Evolutionary conservation across 1,140 invertebrate species (phyloP), one percentile per base, ranked within the genome.

Genomic region (Tetramorium alpestre): DNA sequence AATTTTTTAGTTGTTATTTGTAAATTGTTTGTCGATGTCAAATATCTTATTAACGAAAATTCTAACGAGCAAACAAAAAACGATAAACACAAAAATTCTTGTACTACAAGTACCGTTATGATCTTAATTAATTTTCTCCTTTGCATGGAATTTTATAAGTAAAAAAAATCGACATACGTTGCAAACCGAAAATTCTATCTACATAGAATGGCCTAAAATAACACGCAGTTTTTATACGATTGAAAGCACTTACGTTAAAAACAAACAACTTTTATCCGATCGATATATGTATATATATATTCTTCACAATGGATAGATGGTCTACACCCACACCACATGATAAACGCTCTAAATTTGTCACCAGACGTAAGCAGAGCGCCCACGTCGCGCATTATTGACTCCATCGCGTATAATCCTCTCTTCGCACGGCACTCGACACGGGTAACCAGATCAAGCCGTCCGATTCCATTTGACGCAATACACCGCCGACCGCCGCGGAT

Each of bases 381-480:
- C 75, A 11, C 25, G 77, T 77, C 51, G 51, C 65, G 51, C 67
- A 78, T 90, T 67, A 84, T 89, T 64, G 72, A 78, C 65, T 60
- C 73, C 51, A 56, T 84, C 85, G 72, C 73, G 28, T 84, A 84
- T 89, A 89, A 90, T 86, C 69, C 88, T 78, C 41, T n/a, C 76
- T 73, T 73, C 75, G 58, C 49, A 11, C 33, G 62, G 38, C 67
- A 18, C 41, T 47, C 81, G 82, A 67, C 69, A 47, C 60, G 64
- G 78, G 47, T 84, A 90, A 90, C 65, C 88, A 73, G 75, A 89
- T 89, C 88, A 51, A 72, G 56, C 49, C 87, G 69, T 82, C 65
- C 49, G 51, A 49, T 54, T 72, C 62, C 41, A 80, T 69, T 60
- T 69, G 89, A 90, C 76, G 85, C 81, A 58, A 87, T 78, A 82